Evolutionary conservation across 1,140 invertebrate species (phyloP).

Genomic region (Tribolium castaneum): DNA sequence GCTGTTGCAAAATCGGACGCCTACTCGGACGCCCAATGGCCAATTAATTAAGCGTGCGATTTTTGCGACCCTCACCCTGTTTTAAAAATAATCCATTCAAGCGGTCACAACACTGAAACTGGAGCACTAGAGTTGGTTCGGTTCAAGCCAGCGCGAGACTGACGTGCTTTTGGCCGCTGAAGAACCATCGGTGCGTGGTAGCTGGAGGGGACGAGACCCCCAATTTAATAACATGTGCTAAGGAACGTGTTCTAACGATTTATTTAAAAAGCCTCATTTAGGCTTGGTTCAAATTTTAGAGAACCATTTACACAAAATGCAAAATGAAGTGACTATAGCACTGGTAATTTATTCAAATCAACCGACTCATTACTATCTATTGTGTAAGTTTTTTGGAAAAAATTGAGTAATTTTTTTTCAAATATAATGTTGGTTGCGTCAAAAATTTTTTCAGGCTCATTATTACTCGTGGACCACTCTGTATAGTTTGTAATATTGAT

Average conservation of each 20-base stretch:
- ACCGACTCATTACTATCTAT: too few species aligned
- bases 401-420: too few species aligned
- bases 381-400: too few species aligned
- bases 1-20: slow-evolving; percentile 2
- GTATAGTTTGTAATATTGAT: too few species aligned
- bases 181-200: slow-evolving; percentile 15
- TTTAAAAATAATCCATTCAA: neutral
- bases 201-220: slow-evolving; percentile 14
- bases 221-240: slow-evolving; percentile 14
- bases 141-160: slow-evolving; percentile 2
- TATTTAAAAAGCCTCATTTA: neutral
- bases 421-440: too few species aligned
- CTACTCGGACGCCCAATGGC: slow-evolving; percentile 4
- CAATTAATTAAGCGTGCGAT: neutral
- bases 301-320: too few species aligned
- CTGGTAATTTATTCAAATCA: too few species aligned
- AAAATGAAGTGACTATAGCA: too few species aligned
- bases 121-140: neutral
- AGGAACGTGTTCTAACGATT: neutral
- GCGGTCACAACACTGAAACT: neutral
- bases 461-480: too few species aligned
- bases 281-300: too few species aligned
- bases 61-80: neutral
- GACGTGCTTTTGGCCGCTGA: slow-evolving; percentile 19
- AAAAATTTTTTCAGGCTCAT: too few species aligned